Conservation (phyloP, 1,140 invertebrate genomes). For the Chymomyza costata region DNA sequence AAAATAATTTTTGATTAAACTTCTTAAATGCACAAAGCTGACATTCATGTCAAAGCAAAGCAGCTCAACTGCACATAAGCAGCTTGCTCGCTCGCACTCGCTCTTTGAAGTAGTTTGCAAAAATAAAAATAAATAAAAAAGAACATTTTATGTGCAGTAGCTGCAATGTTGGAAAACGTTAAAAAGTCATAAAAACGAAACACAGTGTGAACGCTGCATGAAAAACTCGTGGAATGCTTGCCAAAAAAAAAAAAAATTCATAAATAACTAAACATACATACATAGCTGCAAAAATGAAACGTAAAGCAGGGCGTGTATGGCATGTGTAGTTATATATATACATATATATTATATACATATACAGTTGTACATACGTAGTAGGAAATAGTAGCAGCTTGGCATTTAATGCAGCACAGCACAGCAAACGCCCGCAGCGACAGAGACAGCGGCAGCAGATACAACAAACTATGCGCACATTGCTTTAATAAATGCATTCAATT, state of each 20-base stretch:
- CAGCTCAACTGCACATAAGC: background rate
- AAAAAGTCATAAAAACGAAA: no score
- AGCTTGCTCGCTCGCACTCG: background rate
- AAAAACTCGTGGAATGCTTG: slow-evolving; percentile 60
- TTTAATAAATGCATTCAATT: slow-evolving; percentile 73
- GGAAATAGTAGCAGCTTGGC: no score
- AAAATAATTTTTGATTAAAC: slow-evolving; percentile 64
- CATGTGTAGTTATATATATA: slow-evolving; percentile 19
- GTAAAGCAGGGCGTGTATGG: slow-evolving; percentile 54
- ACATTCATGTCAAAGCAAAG: slow-evolving; percentile 71
- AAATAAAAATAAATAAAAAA: slow-evolving; percentile 45
- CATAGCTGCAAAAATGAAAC: slow-evolving; percentile 6
- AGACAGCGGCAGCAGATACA: slow-evolving; percentile 20
- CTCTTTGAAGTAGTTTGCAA: slow-evolving; percentile 34
- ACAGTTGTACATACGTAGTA: slow-evolving; percentile 35
- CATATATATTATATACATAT: slow-evolving; percentile 24
- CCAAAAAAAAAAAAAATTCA: slow-evolving; percentile 55
- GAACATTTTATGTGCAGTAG: slow-evolving; percentile 43
- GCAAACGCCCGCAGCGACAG: no score
- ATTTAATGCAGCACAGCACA: no score
- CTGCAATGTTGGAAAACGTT: no score
- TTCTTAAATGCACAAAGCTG: slow-evolving; percentile 69
- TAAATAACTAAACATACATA: background rate
- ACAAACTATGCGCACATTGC: slow-evolving; percentile 71
- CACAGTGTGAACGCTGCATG: background rate